These are phyloP conservation scores for Imbricaverruca yamaguchii DNA, from an alignment of 2,888 invertebrate species.

Conservation along the genomic window DNA sequence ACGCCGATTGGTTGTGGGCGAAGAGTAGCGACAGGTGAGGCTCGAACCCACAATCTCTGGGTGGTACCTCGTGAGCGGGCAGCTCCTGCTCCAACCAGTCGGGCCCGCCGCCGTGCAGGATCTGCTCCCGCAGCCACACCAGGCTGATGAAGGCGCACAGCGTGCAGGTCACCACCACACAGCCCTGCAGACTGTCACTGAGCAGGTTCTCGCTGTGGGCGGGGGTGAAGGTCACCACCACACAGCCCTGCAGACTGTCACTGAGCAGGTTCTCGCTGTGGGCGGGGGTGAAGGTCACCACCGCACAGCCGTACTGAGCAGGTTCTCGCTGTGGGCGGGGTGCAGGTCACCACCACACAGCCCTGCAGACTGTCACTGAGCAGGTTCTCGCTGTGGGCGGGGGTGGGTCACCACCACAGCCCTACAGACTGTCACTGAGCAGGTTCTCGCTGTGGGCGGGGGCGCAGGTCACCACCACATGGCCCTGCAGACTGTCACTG, in stretches of 20 bases:
- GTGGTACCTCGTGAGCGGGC: constrained; percentile 22
- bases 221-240: constrained; percentile 65
- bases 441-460: no score
- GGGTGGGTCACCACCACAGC: not conserved
- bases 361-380: constrained; percentile 92
- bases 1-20: no score
- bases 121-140: constrained; percentile 96
- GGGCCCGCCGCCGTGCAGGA: constrained; percentile 92
- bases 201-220: constrained; percentile 65
- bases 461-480: not conserved
- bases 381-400: constrained; percentile 60
- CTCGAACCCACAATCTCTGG: no score
- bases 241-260: constrained; percentile 92
- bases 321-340: constrained; percentile 56
- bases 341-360: constrained; percentile 78
- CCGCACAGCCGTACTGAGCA: constrained; percentile 87
- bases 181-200: constrained; percentile 91
- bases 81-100: constrained; percentile 70
- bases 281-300: constrained; percentile 56
- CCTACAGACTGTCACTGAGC: not conserved
- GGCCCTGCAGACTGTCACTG: not conserved
- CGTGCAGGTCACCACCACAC: constrained; percentile 93
- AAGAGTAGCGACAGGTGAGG: no score
- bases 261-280: constrained; percentile 72
- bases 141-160: constrained; percentile 91